A percentile compares a stretch with the other conserved stretches of the same genome.
These are phyloP conservation scores for Orthosia incerta DNA, from an alignment of 2,888 invertebrate genomes.

Conservation along the genomic window DNA sequence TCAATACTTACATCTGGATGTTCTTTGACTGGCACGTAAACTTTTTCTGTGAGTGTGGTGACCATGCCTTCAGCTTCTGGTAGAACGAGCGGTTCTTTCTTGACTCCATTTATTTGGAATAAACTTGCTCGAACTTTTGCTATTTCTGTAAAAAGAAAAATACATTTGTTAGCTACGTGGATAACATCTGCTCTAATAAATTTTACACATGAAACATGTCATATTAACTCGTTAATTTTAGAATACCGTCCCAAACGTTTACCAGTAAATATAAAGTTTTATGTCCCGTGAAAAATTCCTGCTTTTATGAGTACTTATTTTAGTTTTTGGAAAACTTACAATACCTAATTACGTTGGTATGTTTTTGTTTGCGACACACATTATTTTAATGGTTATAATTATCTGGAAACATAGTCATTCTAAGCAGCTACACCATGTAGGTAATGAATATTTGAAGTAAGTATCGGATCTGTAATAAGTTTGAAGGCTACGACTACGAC, in stretches of 20 bases:
- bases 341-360: slow-evolving; percentile 39
- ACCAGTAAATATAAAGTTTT: slow-evolving; percentile 79
- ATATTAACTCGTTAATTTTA: slow-evolving; percentile 79
- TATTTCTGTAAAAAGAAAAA: slow-evolving; percentile 95
- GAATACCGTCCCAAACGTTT: slow-evolving; percentile 77
- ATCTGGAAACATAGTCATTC: slow-evolving; percentile 13
- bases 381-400: slow-evolving; percentile 27
- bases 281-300: slow-evolving; percentile 74
- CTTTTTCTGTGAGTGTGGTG: slow-evolving; percentile 99
- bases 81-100: slow-evolving; percentile 97
- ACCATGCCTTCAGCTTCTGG: slow-evolving; percentile 98
- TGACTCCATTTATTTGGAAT: slow-evolving; percentile 99
- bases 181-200: slow-evolving; percentile 77
- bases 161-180: slow-evolving; percentile 62
- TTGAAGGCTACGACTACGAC: slow-evolving; percentile 62
- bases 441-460: slow-evolving; percentile 59
- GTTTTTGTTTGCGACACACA: slow-evolving; percentile 27
- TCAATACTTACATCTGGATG: slow-evolving; percentile 98
- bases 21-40: slow-evolving; percentile 99
- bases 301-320: slow-evolving; percentile 68
- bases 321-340: slow-evolving; percentile 65
- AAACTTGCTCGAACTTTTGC: slow-evolving; percentile 99
- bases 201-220: slow-evolving; percentile 77
- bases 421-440: slow-evolving; percentile 19
- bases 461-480: slow-evolving; percentile 55